A percentile compares a stretch with the other conserved stretches of the same genome.
phyloP scores from a whole-genome alignment of 2,888 invertebrate species.

The Lasioglossum oenotherae region DNA sequence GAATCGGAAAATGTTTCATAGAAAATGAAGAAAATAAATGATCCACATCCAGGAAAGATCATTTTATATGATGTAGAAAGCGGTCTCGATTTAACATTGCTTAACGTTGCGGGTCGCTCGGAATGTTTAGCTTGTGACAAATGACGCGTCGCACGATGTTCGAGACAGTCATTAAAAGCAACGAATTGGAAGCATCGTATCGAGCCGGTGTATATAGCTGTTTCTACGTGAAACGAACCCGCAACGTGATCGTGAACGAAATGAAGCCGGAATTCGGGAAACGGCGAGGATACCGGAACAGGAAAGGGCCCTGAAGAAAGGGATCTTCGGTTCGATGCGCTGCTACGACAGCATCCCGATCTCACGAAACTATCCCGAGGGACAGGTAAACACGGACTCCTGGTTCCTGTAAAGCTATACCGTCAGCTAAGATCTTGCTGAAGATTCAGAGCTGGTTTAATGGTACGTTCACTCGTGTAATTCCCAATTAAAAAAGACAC shows the following conservation, averaged over 20 bases:
- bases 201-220: constrained; percentile 52
- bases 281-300: constrained; percentile 52
- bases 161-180: constrained; percentile 44
- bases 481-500: neutral
- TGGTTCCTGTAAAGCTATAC: constrained; percentile 34
- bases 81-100: neutral
- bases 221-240: constrained; percentile 65
- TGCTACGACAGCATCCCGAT: constrained; percentile 55
- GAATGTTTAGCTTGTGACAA: constrained; percentile 14
- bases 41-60: neutral
- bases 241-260: constrained; percentile 71
- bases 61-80: neutral
- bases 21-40: neutral
- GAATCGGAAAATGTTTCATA: neutral
- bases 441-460: constrained; percentile 46
- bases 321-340: constrained; percentile 55
- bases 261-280: constrained; percentile 64
- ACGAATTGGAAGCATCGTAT: constrained; percentile 42
- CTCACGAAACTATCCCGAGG: constrained; percentile 50
- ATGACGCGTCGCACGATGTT: constrained; percentile 50
- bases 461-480: neutral
- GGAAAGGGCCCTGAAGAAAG: constrained; percentile 59
- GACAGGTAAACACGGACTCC: constrained; percentile 53
- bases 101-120: neutral
- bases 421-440: constrained; percentile 37